phyloP scores from a whole-genome alignment of 2,888 invertebrate genomes.

The Stegophylla sp. region DNA sequence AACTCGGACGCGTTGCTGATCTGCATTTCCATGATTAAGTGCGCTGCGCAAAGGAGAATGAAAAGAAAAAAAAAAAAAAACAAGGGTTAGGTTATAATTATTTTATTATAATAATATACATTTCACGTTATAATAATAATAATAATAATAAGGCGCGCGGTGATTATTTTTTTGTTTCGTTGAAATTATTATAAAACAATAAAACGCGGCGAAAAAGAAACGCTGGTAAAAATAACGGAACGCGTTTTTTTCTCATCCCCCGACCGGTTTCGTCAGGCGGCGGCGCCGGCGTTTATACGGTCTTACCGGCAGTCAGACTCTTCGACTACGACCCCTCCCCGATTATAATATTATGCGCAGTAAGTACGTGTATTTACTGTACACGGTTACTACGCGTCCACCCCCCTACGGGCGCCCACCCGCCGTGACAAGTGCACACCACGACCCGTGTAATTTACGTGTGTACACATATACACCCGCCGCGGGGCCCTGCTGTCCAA shows the following conservation, averaged over 20 bases:
- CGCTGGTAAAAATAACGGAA: too few relatives aligned
- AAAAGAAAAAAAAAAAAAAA: conserved; percentile 6
- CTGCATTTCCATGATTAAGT: conserved; percentile 53
- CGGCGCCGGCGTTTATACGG: too few relatives aligned
- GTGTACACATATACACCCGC: not conserved
- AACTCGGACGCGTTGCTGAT: conserved; percentile 56
- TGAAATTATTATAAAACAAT: too few relatives aligned
- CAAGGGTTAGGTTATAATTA: not conserved
- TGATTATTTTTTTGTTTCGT: too few relatives aligned
- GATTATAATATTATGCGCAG: not conserved
- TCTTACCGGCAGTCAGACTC: too few relatives aligned
- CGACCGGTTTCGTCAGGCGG: too few relatives aligned
- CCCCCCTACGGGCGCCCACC: not conserved
- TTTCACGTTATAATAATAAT: too few relatives aligned
- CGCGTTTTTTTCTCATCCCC: too few relatives aligned
- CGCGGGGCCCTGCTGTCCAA: not conserved
- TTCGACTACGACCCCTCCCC: not conserved
- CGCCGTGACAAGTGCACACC: conserved; percentile 38
- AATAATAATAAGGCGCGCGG: too few relatives aligned
- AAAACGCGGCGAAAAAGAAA: not conserved
- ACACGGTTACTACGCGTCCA: not conserved
- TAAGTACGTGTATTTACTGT: too few relatives aligned
- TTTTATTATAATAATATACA: not conserved
- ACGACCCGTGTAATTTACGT: conserved; percentile 42
- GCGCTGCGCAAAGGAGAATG: conserved; percentile 37